Percentiles rank a stretch among this genome's conserved stretches.
phyloP scores from a whole-genome alignment of 2,888 invertebrate genomes.

The Phyto melanocephala region DNA sequence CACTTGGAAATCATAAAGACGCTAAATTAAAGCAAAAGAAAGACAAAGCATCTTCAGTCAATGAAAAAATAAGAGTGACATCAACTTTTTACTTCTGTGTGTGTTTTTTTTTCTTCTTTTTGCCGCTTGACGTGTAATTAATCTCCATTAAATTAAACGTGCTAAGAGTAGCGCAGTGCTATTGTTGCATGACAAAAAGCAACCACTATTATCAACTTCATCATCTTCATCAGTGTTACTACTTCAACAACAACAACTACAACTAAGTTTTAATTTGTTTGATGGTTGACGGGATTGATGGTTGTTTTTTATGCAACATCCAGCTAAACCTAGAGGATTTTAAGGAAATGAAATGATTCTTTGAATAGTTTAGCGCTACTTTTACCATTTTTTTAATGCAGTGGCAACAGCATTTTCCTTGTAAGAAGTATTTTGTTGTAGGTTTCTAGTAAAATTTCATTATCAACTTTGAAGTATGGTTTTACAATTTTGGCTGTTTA shows the following conservation, averaged over 20 bases:
- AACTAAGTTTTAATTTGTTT: slow-evolving; percentile 2
- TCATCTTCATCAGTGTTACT: not conserved
- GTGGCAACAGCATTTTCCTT: not conserved
- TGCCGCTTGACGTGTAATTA: slow-evolving; percentile 49
- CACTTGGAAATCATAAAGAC: slow-evolving; percentile 24
- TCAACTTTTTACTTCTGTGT: slow-evolving; percentile 13
- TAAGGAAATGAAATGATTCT: slow-evolving; percentile 5
- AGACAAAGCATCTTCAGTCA: not conserved
- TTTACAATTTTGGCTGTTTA: not conserved
- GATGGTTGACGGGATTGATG: not conserved
- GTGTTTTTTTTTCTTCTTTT: not conserved
- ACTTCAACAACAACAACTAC: not conserved
- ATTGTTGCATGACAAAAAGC: slow-evolving; percentile 17
- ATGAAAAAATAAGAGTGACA: slow-evolving; percentile 20
- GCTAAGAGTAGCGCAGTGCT: not conserved
- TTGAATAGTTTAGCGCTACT: slow-evolving; percentile 3
- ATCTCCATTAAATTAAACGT: slow-evolving; percentile 57
- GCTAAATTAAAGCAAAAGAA: not conserved
- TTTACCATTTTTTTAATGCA: not conserved
- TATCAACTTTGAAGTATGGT: not conserved
- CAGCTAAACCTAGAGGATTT: not conserved
- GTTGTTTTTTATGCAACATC: not conserved
- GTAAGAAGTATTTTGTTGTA: not conserved
- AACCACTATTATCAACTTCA: not conserved
- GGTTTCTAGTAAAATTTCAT: not conserved